Evolutionary conservation across 2,797 vertebrate species (phyloP), one percentile per base, ranked within the genome.

Genomic region (Cheracebus regulus): DNA sequence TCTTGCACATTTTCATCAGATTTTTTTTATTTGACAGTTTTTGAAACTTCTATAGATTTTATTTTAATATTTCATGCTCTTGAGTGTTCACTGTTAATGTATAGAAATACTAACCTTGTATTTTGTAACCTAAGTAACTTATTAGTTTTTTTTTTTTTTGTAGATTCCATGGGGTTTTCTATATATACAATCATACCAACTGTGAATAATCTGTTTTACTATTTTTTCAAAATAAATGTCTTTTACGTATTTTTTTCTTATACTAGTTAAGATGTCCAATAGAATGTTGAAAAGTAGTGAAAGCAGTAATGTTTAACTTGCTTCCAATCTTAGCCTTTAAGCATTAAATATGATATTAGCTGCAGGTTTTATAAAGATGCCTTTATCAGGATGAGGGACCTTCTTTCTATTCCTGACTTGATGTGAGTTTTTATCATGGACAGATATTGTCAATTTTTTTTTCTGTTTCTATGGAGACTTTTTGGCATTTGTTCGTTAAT

Each of bases 91-190:
- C 82, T 83, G 57, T 30, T 89, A 84, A 26, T 46, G 48, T 50
- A 61, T 33, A 96, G 28, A 80, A 90, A 67, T 90, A 73, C 86
- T 89, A 48, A 88, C 7, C 6, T 57, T 92, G 10, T 82, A 41
- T 86, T 96, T 73, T 93, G 7, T 67, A 93, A 64, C 7, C 46
- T 46, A 94, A 97, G 85, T 90, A 8, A 79, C 26, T 67, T 88
- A 67, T 57, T 19, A 73, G 8, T 88, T 94, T 81, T 30, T 80
- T 94, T 81, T 30, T 80, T 83, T 78, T 87, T 52, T 85, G 30
- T 93, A 50, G 55, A 67, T 52, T 80, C 20, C 11, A 1, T 93
- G 67, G 15, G n/a, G 7, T 76, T 96, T 72, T 73, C 8, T 70
- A 78, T 17, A 13, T 15, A 39, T 1, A 78, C 7, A 64, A 41